phyloP scores from a whole-genome alignment of 2,888 invertebrate species.

The Neoscelio sp. region DNA sequence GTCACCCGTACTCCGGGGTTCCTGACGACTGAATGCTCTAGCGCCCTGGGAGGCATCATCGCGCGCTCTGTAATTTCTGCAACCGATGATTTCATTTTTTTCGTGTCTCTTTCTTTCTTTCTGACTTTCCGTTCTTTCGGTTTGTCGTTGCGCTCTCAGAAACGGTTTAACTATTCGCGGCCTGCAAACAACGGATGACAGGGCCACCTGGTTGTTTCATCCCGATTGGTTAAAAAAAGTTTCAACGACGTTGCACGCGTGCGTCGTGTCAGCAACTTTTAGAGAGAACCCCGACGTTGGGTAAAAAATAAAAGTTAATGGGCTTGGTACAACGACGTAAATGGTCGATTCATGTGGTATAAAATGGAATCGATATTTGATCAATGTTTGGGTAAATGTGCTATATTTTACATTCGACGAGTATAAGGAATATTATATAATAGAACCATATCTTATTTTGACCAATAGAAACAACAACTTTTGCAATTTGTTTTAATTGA shows the following conservation, averaged over 20 bases:
- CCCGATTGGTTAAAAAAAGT: conserved; percentile 68
- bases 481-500: too few species aligned
- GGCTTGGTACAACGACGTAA: conserved; percentile 2
- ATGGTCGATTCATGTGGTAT: too few species aligned
- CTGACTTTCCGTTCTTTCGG: conserved; percentile 49
- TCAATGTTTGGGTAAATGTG: too few species aligned
- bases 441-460: too few species aligned
- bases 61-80: conserved; percentile 81
- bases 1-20: conserved; percentile 80
- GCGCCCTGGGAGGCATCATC: conserved; percentile 82
- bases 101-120: conserved; percentile 66
- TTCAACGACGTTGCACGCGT: conserved; percentile 33
- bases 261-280: conserved; percentile 27
- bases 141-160: conserved; percentile 55
- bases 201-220: conserved; percentile 79
- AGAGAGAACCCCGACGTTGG: background rate
- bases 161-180: conserved; percentile 68
- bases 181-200: conserved; percentile 77
- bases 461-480: too few species aligned
- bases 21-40: conserved; percentile 78
- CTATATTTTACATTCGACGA: too few species aligned
- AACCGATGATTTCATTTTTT: conserved; percentile 76
- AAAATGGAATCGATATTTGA: too few species aligned
- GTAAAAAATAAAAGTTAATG: conserved; percentile 8
- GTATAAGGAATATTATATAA: too few species aligned